Base-by-base conservation (phyloP, 2,113 vertebrate genomes). In the Poeciliopsis retropinna region DNA sequence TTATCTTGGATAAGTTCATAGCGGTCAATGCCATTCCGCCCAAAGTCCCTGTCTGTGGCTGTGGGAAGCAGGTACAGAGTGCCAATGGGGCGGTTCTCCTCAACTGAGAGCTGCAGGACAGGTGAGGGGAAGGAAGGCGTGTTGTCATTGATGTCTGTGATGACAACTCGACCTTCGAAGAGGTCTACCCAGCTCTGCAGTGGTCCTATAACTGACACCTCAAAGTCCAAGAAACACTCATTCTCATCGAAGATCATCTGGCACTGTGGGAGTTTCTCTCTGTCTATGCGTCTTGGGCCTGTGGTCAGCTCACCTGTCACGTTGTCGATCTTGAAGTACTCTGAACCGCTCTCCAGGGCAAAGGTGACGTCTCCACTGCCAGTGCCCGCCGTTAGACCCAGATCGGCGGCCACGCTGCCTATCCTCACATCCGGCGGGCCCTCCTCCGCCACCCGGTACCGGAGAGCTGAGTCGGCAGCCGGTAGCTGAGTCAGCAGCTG, bases 231-330 rank as follows among this genome's bases (percentile, higher is more conserved):
- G 94, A 98, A 98, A 66, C 97, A 98, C 91, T 99, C 98, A 19
- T 98, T 98, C 86, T 98, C 98, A 79, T 99, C 98, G 92, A 98
- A 98, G 87, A 99, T 98, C 97, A 98, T 97, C 94, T 98, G 96
- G 90, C 98, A 98, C 94, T 98, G 97, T 51, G 96, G 94, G 63
- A 98, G 95, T 94, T 98, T 98, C 91, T 99, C 98, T 30, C 98
- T 94, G 95, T 98, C 98, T 32, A 98, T 97, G 90, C 97, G 96
- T 86, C 95, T 87, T 62, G 95, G 93, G 68, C 95, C 96, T 3
- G 98, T 99, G 62, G 96, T 98, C 92, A 99, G 95, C 93, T 98
- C 97, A 29, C 97, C 97, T 7, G 98, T 98, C 88, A 98, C 96
- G 83, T 98, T 98, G 95, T 99, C 97, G 82, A 99, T 98, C 92